These are phyloP conservation scores for Acrobasis consociella DNA, from an alignment of 2,888 invertebrate species.

Conservation along the genomic window DNA sequence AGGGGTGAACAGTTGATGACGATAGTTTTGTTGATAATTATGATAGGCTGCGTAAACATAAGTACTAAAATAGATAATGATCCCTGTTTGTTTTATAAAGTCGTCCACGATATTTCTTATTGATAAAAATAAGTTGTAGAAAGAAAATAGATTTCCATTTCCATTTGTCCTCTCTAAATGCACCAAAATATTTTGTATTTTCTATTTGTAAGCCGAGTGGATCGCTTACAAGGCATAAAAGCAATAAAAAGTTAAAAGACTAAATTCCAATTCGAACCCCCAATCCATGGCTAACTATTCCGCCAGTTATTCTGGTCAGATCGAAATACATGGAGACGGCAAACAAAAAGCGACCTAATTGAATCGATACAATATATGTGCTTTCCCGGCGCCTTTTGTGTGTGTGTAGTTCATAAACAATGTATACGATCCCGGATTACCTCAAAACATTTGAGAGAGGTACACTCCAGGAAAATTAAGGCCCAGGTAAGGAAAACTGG, in stretches of 20 bases:
- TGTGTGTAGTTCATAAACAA: slow-evolving; percentile 32
- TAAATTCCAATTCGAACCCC: background rate
- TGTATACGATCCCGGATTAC: slow-evolving; percentile 29
- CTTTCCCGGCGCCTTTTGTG: background rate
- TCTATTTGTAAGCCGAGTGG: background rate
- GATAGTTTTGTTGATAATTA: too few species aligned
- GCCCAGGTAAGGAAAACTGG: slow-evolving; percentile 29
- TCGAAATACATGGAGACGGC: background rate
- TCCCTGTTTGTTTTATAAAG: too few species aligned
- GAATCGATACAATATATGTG: slow-evolving; percentile 13
- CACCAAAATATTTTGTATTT: background rate
- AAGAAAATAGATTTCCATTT: too few species aligned
- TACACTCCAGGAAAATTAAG: slow-evolving; percentile 23
- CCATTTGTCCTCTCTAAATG: too few species aligned
- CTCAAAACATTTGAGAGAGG: slow-evolving; percentile 14
- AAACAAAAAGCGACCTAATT: slow-evolving; percentile 10
- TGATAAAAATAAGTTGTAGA: too few species aligned
- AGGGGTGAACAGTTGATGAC: too few species aligned
- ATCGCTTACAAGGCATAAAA: background rate
- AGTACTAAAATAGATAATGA: too few species aligned
- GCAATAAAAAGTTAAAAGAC: background rate
- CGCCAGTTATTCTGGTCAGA: background rate
- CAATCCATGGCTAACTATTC: background rate
- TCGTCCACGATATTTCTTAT: too few species aligned
- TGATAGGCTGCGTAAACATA: too few species aligned